Conservation (phyloP, 2,797 vertebrate species). For the Acanthurus lineatus region DNA sequence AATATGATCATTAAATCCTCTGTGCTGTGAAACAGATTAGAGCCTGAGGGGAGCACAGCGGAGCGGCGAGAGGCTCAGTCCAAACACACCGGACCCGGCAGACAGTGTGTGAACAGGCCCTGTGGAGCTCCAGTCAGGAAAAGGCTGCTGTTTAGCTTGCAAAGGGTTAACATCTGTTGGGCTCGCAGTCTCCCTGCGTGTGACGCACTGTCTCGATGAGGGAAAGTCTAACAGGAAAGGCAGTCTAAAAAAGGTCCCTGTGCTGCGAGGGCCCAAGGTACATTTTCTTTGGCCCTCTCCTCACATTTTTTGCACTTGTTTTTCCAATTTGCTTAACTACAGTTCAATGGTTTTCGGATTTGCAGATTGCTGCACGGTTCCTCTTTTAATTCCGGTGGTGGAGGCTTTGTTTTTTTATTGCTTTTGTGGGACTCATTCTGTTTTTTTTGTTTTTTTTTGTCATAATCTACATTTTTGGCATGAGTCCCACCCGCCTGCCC, state of each 20-base stretch:
- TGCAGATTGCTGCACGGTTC: constrained; percentile 75
- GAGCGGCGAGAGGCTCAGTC: constrained; percentile 68
- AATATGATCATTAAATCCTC: constrained; percentile 79
- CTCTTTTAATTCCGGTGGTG: constrained; percentile 75
- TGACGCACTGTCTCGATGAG: constrained; percentile 88
- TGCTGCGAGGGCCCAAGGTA: constrained; percentile 81
- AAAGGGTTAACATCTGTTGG: constrained; percentile 82
- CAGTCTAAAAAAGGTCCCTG: constrained; percentile 85
- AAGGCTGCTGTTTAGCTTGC: constrained; percentile 59
- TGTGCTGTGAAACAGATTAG: constrained; percentile 81
- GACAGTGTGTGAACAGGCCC: constrained; percentile 71
- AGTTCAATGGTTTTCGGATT: constrained; percentile 82
- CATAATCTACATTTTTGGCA: constrained; percentile 55
- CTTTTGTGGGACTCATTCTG: constrained; percentile 61
- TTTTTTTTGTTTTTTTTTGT: constrained; percentile 31
- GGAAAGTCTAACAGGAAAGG: constrained; percentile 87
- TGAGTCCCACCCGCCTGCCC: constrained; percentile 39
- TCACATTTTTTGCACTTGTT: constrained; percentile 86
- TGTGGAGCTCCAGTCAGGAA: constrained; percentile 59
- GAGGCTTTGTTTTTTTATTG: constrained; percentile 69
- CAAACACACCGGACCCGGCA: constrained; percentile 68
- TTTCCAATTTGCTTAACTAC: constrained; percentile 86
- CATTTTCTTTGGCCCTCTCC: constrained; percentile 86
- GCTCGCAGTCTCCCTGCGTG: constrained; percentile 76
- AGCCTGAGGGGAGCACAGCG: constrained; percentile 67